These are phyloP conservation scores for Dreissena polymorpha DNA, from an alignment of 1,140 invertebrate species.

Conservation along the genomic window DNA sequence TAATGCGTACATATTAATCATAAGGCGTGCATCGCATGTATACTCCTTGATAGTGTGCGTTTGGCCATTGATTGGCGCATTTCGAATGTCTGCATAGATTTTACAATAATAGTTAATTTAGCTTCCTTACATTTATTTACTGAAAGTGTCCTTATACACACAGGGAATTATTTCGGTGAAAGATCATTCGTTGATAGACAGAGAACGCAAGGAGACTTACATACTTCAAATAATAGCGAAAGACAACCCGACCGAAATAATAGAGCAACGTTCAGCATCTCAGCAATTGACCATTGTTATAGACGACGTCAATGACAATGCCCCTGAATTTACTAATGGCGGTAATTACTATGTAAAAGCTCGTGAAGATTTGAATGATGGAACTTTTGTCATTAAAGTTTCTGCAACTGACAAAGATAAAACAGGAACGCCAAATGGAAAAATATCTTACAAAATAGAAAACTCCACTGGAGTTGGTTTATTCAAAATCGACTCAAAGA, in stretches of 20 bases:
- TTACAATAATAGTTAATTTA: too few species aligned
- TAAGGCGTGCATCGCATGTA: too few species aligned
- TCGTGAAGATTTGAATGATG: conserved; percentile 3
- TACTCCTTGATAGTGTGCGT: too few species aligned
- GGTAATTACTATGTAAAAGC: neutral
- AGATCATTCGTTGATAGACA: neutral
- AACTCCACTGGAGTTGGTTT: conserved; percentile 12
- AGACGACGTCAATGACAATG: conserved; percentile 1
- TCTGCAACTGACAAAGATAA: conserved; percentile 18
- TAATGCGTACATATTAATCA: too few species aligned
- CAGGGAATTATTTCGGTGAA: neutral
- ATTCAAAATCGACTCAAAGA: conserved; percentile 12
- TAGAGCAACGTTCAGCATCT: neutral
- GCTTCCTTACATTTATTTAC: too few species aligned
- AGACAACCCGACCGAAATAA: neutral
- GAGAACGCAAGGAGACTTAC: neutral
- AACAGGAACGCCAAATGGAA: neutral
- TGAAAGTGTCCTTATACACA: too few species aligned
- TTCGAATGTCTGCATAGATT: too few species aligned
- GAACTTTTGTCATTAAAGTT: neutral
- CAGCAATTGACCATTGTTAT: neutral
- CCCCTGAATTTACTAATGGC: neutral
- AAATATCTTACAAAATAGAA: conserved; percentile 1
- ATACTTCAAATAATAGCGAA: neutral
- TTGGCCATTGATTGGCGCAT: too few species aligned